Evolutionary conservation across 2,113 vertebrate species (phyloP).

Genomic region (Myiopsitta monachus): DNA sequence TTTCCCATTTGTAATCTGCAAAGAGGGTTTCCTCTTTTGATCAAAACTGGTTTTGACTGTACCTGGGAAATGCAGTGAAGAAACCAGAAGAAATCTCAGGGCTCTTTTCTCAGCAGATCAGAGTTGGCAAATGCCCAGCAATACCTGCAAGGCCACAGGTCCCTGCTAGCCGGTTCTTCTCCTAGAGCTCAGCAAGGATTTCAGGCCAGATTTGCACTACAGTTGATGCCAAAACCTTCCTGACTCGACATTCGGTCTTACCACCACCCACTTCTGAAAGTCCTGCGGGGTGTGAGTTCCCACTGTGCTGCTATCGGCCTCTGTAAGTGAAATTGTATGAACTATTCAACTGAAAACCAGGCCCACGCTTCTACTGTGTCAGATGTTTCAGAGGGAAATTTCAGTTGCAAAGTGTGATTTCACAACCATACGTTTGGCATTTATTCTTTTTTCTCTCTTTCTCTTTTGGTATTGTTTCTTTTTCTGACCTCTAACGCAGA

Average conservation of each 20-base stretch:
- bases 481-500: neutral
- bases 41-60: neutral
- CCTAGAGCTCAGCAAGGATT: neutral
- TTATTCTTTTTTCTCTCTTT: neutral
- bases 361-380: neutral
- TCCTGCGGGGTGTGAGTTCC: neutral
- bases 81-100: neutral
- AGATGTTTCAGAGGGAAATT: neutral
- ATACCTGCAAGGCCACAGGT: neutral
- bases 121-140: neutral
- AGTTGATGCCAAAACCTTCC: neutral
- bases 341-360: neutral
- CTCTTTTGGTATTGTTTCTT: neutral
- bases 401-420: neutral
- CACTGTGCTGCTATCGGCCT: neutral
- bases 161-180: neutral
- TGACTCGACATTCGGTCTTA: neutral
- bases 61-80: neutral
- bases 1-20: neutral
- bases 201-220: neutral
- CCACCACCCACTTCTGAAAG: neutral
- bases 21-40: neutral
- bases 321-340: accelerated
- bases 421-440: neutral
- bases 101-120: neutral